Percentiles rank a stretch among this genome's conserved stretches.
Evolutionary conservation across 30 jellyfish, hydroid and myxozoan genomes (phyloP).

Genomic region (Hydractinia echinata): DNA sequence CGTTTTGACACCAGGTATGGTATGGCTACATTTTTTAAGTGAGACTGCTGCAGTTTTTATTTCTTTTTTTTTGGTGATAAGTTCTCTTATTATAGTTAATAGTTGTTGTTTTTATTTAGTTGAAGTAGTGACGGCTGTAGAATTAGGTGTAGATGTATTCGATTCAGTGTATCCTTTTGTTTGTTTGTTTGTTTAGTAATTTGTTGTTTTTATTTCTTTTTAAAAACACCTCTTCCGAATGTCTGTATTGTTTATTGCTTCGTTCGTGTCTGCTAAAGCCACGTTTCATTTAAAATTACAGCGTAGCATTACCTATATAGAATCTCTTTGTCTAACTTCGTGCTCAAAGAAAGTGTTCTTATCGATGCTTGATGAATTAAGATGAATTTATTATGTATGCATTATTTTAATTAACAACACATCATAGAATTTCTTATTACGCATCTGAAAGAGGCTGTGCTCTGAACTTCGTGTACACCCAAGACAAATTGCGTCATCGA

Average conservation of each 20-base stretch:
- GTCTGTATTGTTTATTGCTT: background rate
- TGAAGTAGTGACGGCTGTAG: conserved; percentile 55
- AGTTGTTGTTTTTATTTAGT: conserved; percentile 28
- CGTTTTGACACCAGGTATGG: conserved; percentile 77
- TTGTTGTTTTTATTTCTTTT: background rate
- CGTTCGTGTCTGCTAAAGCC: background rate
- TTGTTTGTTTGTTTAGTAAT: too few relatives aligned
- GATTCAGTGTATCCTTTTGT: conserved; percentile 80
- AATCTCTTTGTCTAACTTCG: too few relatives aligned
- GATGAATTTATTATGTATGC: background rate
- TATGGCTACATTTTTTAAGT: background rate
- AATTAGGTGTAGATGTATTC: conserved; percentile 60
- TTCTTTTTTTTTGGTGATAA: conserved; percentile 10
- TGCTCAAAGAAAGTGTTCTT: too few relatives aligned
- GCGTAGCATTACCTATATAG: too few relatives aligned
- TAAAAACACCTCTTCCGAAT: background rate
- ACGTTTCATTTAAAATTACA: too few relatives aligned
- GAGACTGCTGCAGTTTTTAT: background rate
- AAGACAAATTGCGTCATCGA: conserved; percentile 18
- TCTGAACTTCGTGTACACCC: conserved; percentile 37
- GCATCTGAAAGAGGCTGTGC: conserved; percentile 84
- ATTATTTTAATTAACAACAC: conserved; percentile 1
- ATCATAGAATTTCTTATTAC: conserved; percentile 46
- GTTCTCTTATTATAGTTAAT: background rate
- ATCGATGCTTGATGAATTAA: background rate